Evolutionary conservation across 2,797 vertebrate species (phyloP), one percentile per base, ranked within the genome.

Genomic region (Leptatherina wallacei): DNA sequence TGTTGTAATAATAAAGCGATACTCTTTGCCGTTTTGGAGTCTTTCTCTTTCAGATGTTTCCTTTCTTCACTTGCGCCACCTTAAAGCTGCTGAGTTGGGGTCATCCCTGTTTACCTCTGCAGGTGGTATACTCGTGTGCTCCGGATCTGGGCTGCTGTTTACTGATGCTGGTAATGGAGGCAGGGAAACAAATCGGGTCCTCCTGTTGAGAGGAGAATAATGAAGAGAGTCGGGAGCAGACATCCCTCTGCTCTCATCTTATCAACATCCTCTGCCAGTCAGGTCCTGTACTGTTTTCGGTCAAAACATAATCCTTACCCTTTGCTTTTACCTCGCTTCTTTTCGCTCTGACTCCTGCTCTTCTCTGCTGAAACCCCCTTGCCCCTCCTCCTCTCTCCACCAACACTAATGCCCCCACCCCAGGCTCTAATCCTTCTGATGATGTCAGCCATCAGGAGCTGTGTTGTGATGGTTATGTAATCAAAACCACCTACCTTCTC

Each of bases 371-470:
- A 71, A 57, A 69, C 59, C 54, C 64, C n/a, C 72, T 54, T 42
- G 2, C 16, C 29, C 68, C 56, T 0, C 70, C 56, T 64, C 72
- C 79, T 58, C 70, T 58, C 51, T 58, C 72, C 35, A 14, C 59
- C 65, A 71, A 51, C 79, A 61, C 83, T 81, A 83, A 83, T 70
- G 70, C 77, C 59, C 69, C 78, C 64, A 59, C 81, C 82, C 69
- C 61, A 3, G 79, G 75, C 89, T 81, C 49, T 93, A 93, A 92
- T 93, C 92, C 91, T 65, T 83, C 82, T 85, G 85, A 81, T 92
- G 91, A 90, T 85, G 91, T 92, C 91, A 93, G 68, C 75, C 69
- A 4, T 78, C 71, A 86, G 80, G 64, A 74, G 83, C 75, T 66
- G 85, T 72, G 83, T 83, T 86, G 42, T 84, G 82, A 67, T 33